Percentiles rank a stretch among this genome's conserved stretches.
phyloP scores from a whole-genome alignment of 1,140 invertebrate genomes.

The Drosophila pruinosa region DNA sequence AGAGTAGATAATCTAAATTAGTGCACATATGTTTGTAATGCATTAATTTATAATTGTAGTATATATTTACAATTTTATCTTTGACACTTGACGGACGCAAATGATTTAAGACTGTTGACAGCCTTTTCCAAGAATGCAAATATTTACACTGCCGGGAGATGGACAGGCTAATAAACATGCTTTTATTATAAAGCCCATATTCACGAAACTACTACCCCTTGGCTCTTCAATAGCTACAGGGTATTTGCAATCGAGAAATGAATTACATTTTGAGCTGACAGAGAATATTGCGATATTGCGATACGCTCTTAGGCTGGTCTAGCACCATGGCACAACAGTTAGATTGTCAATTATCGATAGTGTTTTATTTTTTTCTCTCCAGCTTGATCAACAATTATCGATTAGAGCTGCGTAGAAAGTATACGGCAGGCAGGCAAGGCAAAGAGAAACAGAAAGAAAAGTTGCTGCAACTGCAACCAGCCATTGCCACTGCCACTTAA shows the following conservation, averaged over 20 bases:
- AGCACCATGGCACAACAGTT: conserved; percentile 9
- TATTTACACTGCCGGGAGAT: not conserved
- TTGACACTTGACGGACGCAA: too few species aligned
- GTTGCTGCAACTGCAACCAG: conserved; percentile 1
- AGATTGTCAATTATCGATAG: conserved; percentile 81
- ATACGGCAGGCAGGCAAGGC: conserved; percentile 6
- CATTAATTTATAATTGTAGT: not conserved
- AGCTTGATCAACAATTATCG: conserved; percentile 77
- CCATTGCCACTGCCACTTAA: conserved; percentile 12
- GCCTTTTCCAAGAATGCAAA: not conserved
- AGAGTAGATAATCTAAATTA: not conserved
- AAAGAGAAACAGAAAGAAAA: conserved; percentile 26
- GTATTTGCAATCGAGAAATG: not conserved
- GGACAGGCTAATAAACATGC: not conserved
- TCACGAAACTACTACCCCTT: not conserved
- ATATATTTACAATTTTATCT: too few species aligned
- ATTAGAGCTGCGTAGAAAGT: conserved; percentile 66
- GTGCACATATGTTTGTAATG: not conserved
- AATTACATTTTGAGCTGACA: conserved; percentile 17
- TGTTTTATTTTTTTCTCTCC: conserved; percentile 39
- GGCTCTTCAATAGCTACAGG: not conserved
- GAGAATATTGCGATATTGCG: conserved; percentile 7
- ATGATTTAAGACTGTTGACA: too few species aligned
- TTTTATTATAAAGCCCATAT: not conserved
- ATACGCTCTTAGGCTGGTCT: not conserved